Conservation (phyloP, 2,888 invertebrate genomes). For the Cantharis rustica region DNA sequence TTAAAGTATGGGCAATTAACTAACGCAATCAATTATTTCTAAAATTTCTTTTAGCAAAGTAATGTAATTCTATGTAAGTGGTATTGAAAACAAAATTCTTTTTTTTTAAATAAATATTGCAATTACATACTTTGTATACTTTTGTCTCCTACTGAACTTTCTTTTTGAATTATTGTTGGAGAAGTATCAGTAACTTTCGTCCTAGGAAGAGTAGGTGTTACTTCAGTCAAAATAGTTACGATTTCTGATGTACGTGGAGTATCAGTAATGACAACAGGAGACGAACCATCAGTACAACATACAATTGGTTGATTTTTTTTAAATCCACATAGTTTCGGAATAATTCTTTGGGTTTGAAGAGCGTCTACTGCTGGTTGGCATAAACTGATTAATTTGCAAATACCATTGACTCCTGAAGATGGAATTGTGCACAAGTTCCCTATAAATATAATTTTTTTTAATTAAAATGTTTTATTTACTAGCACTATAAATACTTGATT, state of each 20-base stretch:
- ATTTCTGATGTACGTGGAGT: neutral
- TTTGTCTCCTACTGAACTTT: neutral
- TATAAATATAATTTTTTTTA: neutral
- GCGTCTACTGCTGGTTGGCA: slow-evolving; percentile 52
- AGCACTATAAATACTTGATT: too few relatives aligned
- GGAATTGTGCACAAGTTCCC: neutral
- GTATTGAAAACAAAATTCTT: neutral
- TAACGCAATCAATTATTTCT: too few relatives aligned
- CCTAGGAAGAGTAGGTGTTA: too few relatives aligned
- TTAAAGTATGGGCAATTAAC: too few relatives aligned
- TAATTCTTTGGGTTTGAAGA: slow-evolving; percentile 6
- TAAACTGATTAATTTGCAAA: neutral
- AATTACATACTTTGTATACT: slow-evolving; percentile 9
- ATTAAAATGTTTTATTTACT: too few relatives aligned
- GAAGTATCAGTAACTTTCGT: neutral
- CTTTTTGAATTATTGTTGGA: neutral
- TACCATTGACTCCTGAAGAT: neutral
- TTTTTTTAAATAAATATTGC: neutral
- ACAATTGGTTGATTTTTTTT: neutral
- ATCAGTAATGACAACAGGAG: neutral
- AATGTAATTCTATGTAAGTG: too few relatives aligned
- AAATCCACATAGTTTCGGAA: neutral
- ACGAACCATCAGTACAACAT: neutral
- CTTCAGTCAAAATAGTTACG: neutral
- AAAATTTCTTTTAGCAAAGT: too few relatives aligned